phyloP scores from a whole-genome alignment of 2,797 vertebrate genomes.

The Perodicticus potto region DNA sequence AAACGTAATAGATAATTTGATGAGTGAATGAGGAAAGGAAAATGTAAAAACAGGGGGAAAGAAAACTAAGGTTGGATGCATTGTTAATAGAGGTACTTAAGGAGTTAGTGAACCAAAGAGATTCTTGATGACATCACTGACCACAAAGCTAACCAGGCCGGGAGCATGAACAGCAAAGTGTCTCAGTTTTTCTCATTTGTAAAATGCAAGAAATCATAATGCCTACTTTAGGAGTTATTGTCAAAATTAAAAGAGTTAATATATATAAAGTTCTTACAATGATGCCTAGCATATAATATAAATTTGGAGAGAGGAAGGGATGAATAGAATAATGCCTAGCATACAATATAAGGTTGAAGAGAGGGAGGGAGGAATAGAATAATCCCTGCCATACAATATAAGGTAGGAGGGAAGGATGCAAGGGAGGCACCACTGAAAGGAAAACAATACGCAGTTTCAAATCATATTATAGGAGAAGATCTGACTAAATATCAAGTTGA shows the following conservation, averaged over 20 bases:
- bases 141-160: not conserved
- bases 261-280: not conserved
- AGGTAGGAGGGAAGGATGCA: not conserved
- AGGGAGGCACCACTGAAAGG: not conserved
- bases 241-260: not conserved
- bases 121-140: not conserved
- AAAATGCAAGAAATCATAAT: not conserved
- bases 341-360: not conserved
- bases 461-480: not conserved
- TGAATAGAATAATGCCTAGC: no score
- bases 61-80: not conserved
- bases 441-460: not conserved
- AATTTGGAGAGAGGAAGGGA: rapidly evolving
- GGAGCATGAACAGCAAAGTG: not conserved
- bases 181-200: not conserved
- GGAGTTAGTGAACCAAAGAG: not conserved
- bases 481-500: not conserved
- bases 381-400: no score
- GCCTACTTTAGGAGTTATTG: not conserved
- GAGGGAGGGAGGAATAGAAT: rapidly evolving
- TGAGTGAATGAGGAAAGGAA: not conserved
- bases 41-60: not conserved
- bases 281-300: not conserved
- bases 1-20: not conserved
- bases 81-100: not conserved